Evolutionary conservation across 92 coral and sea anemone genomes (phyloP).

Genomic region (Palythoa caribaeorum): DNA sequence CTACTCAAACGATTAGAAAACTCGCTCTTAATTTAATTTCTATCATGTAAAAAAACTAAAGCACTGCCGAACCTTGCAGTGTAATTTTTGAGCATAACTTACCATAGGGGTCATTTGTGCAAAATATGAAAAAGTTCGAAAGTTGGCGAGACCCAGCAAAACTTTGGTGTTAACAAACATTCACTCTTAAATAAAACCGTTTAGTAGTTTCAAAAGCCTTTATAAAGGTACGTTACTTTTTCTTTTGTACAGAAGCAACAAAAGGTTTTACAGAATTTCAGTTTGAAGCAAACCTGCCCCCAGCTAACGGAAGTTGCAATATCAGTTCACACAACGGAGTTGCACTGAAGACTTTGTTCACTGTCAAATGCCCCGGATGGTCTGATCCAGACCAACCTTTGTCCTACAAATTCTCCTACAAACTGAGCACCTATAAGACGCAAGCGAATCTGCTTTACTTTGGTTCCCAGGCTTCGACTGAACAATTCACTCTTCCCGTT

Average conservation of each 20-base stretch:
- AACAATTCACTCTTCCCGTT: slow-evolving; percentile 30
- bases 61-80: too few species aligned
- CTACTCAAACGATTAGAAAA: too few species aligned
- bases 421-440: slow-evolving; percentile 35
- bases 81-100: too few species aligned
- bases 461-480: slow-evolving; percentile 26
- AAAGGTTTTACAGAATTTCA: slow-evolving; percentile 64
- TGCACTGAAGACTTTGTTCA: slow-evolving; percentile 53
- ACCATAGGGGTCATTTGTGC: too few species aligned
- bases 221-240: too few species aligned
- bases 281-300: slow-evolving; percentile 66
- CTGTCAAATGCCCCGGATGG: slow-evolving; percentile 56
- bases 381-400: slow-evolving; percentile 52
- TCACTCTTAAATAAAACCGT: too few species aligned
- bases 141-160: too few species aligned
- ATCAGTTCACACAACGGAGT: slow-evolving; percentile 61
- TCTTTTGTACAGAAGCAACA: slow-evolving; percentile 31
- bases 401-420: slow-evolving; percentile 44
- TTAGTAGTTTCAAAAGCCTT: too few species aligned
- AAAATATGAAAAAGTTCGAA: too few species aligned
- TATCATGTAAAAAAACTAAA: too few species aligned
- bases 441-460: slow-evolving; percentile 45
- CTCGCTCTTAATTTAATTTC: too few species aligned
- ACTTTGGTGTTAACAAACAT: too few species aligned
- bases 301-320: slow-evolving; percentile 66